These are phyloP conservation scores for Etheostoma spectabile DNA, from an alignment of 2,113 vertebrate genomes.

Conservation along the genomic window DNA sequence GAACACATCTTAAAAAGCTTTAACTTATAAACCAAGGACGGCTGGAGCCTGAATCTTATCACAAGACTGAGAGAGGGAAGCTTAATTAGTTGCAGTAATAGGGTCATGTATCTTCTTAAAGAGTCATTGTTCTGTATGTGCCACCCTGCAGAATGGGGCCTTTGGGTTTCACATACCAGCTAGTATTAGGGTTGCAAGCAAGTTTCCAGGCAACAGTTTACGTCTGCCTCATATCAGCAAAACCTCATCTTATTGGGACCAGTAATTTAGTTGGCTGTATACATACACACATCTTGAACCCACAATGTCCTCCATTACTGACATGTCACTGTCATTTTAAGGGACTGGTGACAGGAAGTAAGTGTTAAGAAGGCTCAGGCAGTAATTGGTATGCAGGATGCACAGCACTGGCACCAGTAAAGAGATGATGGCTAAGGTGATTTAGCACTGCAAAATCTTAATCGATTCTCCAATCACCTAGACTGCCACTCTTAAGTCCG, in stretches of 20 bases:
- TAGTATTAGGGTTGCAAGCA: slow-evolving; percentile 25
- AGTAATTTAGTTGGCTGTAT: slow-evolving; percentile 21
- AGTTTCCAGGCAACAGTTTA: slow-evolving; percentile 49
- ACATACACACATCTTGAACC: slow-evolving; percentile 19
- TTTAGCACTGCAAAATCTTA: slow-evolving; percentile 59
- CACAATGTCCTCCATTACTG: slow-evolving; percentile 20
- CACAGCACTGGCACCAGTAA: slow-evolving; percentile 42
- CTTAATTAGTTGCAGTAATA: slow-evolving; percentile 75
- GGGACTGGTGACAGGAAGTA: slow-evolving; percentile 33
- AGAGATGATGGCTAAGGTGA: slow-evolving; percentile 58
- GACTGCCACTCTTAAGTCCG: slow-evolving; percentile 66
- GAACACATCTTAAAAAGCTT: slow-evolving; percentile 43
- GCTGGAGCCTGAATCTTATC: slow-evolving; percentile 50
- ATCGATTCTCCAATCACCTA: slow-evolving; percentile 71
- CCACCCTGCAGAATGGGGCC: slow-evolving; percentile 37
- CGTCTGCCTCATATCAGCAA: slow-evolving; percentile 10
- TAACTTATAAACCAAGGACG: slow-evolving; percentile 36
- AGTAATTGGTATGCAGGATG: slow-evolving; percentile 64
- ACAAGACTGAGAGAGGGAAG: slow-evolving; percentile 20
- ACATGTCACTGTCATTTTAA: slow-evolving; percentile 16
- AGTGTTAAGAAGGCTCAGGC: slow-evolving; percentile 31
- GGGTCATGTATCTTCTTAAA: slow-evolving; percentile 75
- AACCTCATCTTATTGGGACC: slow-evolving; percentile 12
- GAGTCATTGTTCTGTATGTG: slow-evolving; percentile 44
- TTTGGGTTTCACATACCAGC: slow-evolving; percentile 54